Evolutionary conservation across 2,888 invertebrate genomes (phyloP).

Genomic region (Chrysolina oricalcia): DNA sequence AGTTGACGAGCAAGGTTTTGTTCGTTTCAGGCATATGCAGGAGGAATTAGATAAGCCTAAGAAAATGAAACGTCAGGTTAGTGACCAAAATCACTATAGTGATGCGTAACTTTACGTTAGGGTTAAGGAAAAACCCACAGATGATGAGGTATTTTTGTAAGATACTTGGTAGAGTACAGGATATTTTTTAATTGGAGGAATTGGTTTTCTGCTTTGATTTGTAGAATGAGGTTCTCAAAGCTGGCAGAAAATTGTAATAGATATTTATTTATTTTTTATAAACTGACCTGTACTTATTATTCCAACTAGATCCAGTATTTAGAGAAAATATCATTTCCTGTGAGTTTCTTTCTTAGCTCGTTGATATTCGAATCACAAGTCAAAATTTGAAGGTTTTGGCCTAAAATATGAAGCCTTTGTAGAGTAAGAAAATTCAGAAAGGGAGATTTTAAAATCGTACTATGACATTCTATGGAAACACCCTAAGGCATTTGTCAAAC

Average conservation of each 20-base stretch:
- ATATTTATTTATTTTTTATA: conserved; percentile 51
- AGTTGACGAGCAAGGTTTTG: conserved; percentile 92
- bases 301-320: conserved; percentile 48
- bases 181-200: conserved; percentile 35
- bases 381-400: conserved; percentile 50
- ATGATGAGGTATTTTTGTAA: conserved; percentile 61
- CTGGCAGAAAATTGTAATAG: conserved; percentile 35
- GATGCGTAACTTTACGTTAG: conserved; percentile 68
- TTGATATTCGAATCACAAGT: conserved; percentile 42
- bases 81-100: conserved; percentile 68
- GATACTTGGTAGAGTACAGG: conserved; percentile 50
- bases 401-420: conserved; percentile 49
- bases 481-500: conserved; percentile 19
- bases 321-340: conserved; percentile 54
- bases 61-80: conserved; percentile 62
- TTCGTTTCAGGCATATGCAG: conserved; percentile 83
- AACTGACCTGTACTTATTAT: conserved; percentile 50
- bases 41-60: conserved; percentile 63
- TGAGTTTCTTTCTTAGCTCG: conserved; percentile 54
- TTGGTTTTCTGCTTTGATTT: conserved; percentile 40
- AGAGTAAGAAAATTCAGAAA: conserved; percentile 47
- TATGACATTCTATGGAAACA: conserved; percentile 25
- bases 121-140: conserved; percentile 60
- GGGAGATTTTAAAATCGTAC: conserved; percentile 36
- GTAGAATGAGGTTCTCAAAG: conserved; percentile 28